Percentiles rank a stretch among this genome's conserved stretches.
Conservation (phyloP, 1,140 invertebrate genomes). For the Monomorium pharaonis region DNA sequence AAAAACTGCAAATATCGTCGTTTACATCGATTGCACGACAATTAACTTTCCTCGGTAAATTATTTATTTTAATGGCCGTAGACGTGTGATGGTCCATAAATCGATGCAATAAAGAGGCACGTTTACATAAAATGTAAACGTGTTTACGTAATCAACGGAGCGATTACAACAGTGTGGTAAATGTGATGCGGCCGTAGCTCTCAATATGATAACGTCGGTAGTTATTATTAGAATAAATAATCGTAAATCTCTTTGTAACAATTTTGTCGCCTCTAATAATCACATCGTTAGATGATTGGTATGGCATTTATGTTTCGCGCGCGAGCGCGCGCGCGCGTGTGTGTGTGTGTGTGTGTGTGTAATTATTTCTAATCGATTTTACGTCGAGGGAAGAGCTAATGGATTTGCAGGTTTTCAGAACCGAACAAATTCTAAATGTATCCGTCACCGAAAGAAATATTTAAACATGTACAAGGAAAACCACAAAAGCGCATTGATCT, state of each 20-base stretch:
- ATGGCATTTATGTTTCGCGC: background rate
- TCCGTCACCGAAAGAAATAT: background rate
- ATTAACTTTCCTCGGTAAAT: background rate
- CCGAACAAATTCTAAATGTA: background rate
- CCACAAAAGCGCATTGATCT: background rate
- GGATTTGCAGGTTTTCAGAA: background rate
- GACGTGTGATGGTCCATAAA: background rate
- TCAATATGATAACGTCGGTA: background rate
- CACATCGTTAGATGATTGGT: background rate
- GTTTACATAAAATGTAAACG: slow-evolving; percentile 1
- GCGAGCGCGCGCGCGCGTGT: too few species aligned
- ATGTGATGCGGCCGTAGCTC: background rate
- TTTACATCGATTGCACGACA: background rate
- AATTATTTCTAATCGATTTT: slow-evolving; percentile 4
- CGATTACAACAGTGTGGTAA: background rate
- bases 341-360: too few species aligned
- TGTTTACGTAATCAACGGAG: background rate
- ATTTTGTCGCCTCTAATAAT: background rate
- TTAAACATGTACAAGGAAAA: background rate
- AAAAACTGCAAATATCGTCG: background rate
- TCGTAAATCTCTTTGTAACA: background rate
- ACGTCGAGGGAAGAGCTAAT: background rate
- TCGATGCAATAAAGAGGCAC: background rate
- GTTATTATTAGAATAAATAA: background rate
- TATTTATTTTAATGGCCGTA: background rate